Evolutionary conservation across 2,113 vertebrate species (phyloP), one percentile per base, ranked within the genome.

Genomic region (Micronisus gabar): DNA sequence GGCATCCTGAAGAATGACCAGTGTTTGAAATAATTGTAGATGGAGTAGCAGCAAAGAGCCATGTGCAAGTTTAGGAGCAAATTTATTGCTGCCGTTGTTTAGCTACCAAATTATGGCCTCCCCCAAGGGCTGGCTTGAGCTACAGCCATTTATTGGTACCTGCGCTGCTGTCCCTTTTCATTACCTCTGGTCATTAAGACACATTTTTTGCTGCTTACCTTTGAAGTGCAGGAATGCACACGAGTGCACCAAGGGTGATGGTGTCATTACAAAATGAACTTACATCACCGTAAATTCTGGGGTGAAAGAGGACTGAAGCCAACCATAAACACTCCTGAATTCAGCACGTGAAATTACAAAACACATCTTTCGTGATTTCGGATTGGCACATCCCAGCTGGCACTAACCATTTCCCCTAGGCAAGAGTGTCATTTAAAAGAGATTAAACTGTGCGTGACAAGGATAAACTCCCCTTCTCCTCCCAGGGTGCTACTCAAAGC

Each of bases 181-280:
- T 25, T 50, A 26, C 7, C 65, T 38, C 4, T 50, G 43, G 27
- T 61, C 23, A 56, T 15, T 32, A 73, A 36, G 62, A 25, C 2
- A 4, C 0, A 0, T 56, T 83, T 75, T 92, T 41, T 45, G 34
- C 34, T 62, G 38, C 47, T 62, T 55, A 48, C 48, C 36, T 62
- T 53, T 36, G 15, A 83, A 70, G 71, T 8, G 8, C 48, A n/a
- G 67, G 20, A 56, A 68, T 23, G 50, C 22, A 18, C 4, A 13
- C 0, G 2, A 17, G 0, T 26, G 40, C 13, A 20, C 18, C 45
- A 30, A 18, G 3, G 3, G 4, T 36, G 26, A 43, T 52, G 47
- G 8, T 74, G 20, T 73, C 22, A 13, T 84, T 67, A 59, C 32
- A 81, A 84, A 86, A 62, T 5, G 3, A 88, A 40, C 29, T 76